phyloP scores from a whole-genome alignment of 2,797 vertebrate genomes.

The Gallinago nigripennis region DNA sequence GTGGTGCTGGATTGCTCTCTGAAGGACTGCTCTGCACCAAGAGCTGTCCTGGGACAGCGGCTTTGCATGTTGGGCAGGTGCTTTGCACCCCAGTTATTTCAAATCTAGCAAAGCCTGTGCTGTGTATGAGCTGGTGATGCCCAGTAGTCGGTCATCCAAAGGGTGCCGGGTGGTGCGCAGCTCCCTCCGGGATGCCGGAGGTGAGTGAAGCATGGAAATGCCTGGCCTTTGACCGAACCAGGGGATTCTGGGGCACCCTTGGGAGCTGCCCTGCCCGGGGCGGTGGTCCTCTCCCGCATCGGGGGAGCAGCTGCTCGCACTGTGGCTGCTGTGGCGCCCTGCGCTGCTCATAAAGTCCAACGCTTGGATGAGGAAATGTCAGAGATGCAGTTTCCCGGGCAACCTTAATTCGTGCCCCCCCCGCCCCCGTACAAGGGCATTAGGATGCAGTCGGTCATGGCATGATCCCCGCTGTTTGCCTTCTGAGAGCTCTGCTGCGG shows the following conservation, averaged over 20 bases:
- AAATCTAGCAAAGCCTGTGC: background rate
- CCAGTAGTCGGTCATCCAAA: accelerated
- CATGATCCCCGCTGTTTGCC: accelerated
- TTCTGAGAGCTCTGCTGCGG: background rate
- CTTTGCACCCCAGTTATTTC: background rate
- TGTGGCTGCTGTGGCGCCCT: background rate
- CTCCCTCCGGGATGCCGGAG: accelerated
- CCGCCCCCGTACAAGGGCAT: background rate
- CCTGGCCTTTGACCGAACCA: background rate
- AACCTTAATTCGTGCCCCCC: background rate
- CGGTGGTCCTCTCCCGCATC: accelerated
- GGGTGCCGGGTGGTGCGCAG: accelerated
- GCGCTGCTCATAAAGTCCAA: accelerated
- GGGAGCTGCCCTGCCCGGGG: accelerated
- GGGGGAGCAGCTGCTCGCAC: accelerated
- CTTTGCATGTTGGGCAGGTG: background rate
- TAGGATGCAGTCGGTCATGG: background rate
- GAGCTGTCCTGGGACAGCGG: background rate
- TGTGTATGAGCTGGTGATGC: accelerated
- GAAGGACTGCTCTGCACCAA: background rate
- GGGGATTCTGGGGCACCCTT: background rate
- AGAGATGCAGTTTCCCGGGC: conserved; percentile 5
- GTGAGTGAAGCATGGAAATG: background rate
- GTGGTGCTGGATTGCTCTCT: background rate
- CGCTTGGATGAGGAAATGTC: background rate